These are phyloP conservation scores for Litoditis marina DNA, from an alignment of 2,888 invertebrate species.

Conservation along the genomic window DNA sequence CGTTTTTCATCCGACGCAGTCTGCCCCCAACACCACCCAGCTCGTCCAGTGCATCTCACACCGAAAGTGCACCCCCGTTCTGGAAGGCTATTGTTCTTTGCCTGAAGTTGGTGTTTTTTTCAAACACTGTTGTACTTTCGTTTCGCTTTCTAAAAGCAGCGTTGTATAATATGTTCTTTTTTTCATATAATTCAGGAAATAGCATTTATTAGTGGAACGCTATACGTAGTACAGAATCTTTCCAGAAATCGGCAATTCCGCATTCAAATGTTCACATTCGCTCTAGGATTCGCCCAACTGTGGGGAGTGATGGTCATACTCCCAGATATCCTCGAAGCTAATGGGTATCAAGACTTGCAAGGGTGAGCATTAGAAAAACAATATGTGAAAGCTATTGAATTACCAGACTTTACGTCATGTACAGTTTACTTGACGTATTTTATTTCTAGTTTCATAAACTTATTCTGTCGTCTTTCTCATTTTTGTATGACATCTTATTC, in stretches of 20 bases:
- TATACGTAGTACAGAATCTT: too few relatives aligned
- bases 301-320: slow-evolving; percentile 42
- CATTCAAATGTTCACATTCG: slow-evolving; percentile 53
- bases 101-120: slow-evolving; percentile 26
- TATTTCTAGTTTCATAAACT: too few relatives aligned
- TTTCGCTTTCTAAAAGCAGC: not conserved
- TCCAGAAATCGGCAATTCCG: slow-evolving; percentile 41
- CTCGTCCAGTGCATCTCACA: slow-evolving; percentile 46
- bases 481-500: too few relatives aligned
- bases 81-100: slow-evolving; percentile 27
- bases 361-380: too few relatives aligned
- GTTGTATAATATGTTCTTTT: not conserved
- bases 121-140: not conserved
- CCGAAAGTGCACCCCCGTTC: slow-evolving; percentile 30
- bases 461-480: too few relatives aligned
- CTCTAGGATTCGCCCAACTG: slow-evolving; percentile 48
- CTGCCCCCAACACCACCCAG: slow-evolving; percentile 57
- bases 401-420: too few relatives aligned
- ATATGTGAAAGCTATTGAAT: too few relatives aligned
- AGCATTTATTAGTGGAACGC: too few relatives aligned
- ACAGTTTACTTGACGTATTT: too few relatives aligned
- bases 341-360: slow-evolving; percentile 26
- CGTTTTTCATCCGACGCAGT: slow-evolving; percentile 23
- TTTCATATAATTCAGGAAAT: too few relatives aligned
- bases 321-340: slow-evolving; percentile 24